A percentile compares a stretch with the other conserved stretches of the same genome.
These are phyloP conservation scores for Diprion similis DNA, from an alignment of 1,140 invertebrate genomes.

Conservation along the genomic window DNA sequence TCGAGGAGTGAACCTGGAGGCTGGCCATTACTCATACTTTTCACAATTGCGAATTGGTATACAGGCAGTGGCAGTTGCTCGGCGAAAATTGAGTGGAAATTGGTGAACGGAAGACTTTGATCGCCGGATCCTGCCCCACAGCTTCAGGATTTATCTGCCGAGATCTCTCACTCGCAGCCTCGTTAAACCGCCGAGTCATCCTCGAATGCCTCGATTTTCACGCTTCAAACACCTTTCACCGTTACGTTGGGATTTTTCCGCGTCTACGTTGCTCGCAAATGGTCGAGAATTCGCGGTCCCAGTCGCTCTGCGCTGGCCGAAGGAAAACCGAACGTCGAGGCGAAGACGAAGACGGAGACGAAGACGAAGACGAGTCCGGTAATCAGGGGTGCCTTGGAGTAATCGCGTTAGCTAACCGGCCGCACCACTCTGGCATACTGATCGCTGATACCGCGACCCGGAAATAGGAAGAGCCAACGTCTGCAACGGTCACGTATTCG, in stretches of 20 bases:
- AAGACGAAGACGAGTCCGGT: slow-evolving; percentile 3
- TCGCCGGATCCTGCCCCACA: too few species aligned
- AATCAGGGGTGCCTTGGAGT: slow-evolving; percentile 6
- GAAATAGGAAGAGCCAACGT: not conserved
- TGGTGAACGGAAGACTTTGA: too few species aligned
- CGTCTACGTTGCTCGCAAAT: too few species aligned
- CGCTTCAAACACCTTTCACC: too few species aligned
- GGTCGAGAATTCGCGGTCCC: too few species aligned
- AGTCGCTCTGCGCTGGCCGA: not conserved
- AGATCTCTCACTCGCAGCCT: too few species aligned
- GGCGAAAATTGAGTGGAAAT: too few species aligned
- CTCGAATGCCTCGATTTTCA: too few species aligned
- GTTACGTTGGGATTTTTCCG: too few species aligned
- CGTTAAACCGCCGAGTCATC: too few species aligned
- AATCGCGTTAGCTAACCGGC: slow-evolving; percentile 8
- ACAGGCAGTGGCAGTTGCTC: too few species aligned
- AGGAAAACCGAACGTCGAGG: not conserved
- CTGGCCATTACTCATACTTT: not conserved
- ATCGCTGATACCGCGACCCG: not conserved
- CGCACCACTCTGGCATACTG: not conserved
- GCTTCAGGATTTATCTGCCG: too few species aligned
- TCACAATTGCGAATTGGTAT: not conserved
- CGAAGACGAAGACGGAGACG: not conserved
- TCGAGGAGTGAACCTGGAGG: not conserved
- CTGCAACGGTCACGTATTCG: not conserved